Evolutionary conservation across 2,113 vertebrate genomes (phyloP).

Genomic region (Neotragus pygmaeus): DNA sequence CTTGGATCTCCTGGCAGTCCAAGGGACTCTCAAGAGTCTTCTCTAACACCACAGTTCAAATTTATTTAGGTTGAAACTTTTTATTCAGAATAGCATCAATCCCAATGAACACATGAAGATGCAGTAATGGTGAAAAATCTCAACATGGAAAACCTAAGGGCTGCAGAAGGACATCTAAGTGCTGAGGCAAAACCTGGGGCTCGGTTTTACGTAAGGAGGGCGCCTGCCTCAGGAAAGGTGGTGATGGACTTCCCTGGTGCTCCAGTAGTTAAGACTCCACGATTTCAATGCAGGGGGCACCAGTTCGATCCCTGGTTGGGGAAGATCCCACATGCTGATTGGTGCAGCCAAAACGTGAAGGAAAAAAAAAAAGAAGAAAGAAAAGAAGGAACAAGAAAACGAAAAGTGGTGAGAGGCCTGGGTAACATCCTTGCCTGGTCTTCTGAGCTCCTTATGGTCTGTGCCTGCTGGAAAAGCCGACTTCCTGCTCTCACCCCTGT

Average conservation of each 20-base stretch:
- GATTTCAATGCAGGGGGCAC: background rate
- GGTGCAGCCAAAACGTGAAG: background rate
- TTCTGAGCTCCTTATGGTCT: background rate
- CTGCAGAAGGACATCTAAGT: background rate
- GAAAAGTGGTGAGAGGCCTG: background rate
- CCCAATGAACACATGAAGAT: background rate
- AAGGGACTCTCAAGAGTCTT: background rate
- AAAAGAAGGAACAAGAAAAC: background rate
- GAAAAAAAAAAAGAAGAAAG: background rate
- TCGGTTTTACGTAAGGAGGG: background rate
- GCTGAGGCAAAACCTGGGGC: background rate
- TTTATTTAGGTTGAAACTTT: background rate
- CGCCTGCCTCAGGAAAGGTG: background rate
- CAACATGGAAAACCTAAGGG: background rate
- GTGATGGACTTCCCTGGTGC: background rate
- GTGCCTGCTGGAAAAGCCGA: background rate
- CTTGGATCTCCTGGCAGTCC: background rate
- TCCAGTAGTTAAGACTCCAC: background rate
- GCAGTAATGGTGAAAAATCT: background rate
- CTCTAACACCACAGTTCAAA: background rate
- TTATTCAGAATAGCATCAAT: conserved; percentile 8
- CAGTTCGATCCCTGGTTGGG: background rate
- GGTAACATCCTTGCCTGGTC: fast-evolving
- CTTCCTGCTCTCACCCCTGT: background rate
- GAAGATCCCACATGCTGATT: background rate